phyloP scores from a whole-genome alignment of 2,888 invertebrate species.

The Euproctis similis region DNA sequence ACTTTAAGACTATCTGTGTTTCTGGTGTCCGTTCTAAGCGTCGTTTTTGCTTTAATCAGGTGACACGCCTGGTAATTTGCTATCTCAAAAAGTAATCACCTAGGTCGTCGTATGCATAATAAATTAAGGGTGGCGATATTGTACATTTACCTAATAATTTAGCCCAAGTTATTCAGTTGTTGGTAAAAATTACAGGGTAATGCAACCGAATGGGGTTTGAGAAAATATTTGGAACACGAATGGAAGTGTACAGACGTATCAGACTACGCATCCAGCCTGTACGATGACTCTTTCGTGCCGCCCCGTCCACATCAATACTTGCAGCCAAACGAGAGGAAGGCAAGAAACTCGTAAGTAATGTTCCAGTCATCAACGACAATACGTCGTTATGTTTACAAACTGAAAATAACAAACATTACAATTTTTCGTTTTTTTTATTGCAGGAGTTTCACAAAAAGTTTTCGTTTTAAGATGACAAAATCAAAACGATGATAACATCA shows the following conservation, averaged over 20 bases:
- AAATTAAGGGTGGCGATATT: no score
- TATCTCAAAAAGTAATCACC: no score
- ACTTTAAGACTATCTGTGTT: no score
- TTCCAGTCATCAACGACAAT: no score
- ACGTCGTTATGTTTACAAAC: not conserved
- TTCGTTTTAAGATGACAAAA: conserved; percentile 69
- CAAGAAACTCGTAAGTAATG: conserved; percentile 54
- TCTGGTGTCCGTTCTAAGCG: no score
- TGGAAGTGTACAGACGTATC: conserved; percentile 68
- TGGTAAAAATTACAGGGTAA: conserved; percentile 45
- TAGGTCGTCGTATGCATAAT: no score
- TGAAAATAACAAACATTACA: conserved; percentile 20
- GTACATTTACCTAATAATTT: no score
- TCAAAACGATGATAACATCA: conserved; percentile 72
- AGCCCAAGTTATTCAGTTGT: no score
- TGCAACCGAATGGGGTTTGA: conserved; percentile 63
- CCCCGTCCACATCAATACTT: conserved; percentile 53
- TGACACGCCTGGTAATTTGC: no score
- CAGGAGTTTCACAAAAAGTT: conserved; percentile 72
- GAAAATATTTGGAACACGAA: conserved; percentile 47
- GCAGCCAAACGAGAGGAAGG: conserved; percentile 41
- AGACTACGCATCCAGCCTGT: conserved; percentile 48
- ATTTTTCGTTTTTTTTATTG: conserved; percentile 56
- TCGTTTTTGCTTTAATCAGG: no score
- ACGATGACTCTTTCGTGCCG: conserved; percentile 54